Base-by-base conservation (phyloP, 2,113 vertebrate genomes). In the Sakesphorus luctuosus region DNA sequence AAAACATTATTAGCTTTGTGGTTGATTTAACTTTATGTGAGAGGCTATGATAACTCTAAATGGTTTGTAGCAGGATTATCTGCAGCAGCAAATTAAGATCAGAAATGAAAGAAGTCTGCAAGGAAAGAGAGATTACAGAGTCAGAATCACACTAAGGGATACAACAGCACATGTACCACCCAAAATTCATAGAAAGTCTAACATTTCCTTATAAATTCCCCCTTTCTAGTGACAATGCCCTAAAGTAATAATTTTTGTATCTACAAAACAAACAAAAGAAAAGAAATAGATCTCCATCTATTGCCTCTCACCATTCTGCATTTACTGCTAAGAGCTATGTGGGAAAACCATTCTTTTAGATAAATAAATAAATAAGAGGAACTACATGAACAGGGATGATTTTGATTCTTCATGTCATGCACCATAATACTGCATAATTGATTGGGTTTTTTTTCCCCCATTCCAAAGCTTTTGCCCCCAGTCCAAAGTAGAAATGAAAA, bases 1-100 rank as follows among this genome's bases (percentile, higher is more conserved):
- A 93, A 87, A 55, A 38, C 46, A 65, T 44, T 38, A 50, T 43
- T 74, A 84, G 75, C 72, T 96, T 93, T 93, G 78, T 77, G 59
- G 43, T 6, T 81, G 61, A n/a, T 40, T 31, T 13, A 38, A 53
- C 24, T 87, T 80, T 77, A 74, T 50, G 36, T 7, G 2, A 86
- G 47, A 88, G 71, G 26, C 52, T 74, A 56, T 23, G 53, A 90
- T 75, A 88, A 53, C 20, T 58, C 28, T 73, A 88, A 94, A 65
- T 69, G 67, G 69, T 90, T 93, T 82, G 73, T 6, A 73, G 75
- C 40, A 85, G 49, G 93, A 71, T 81, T 87, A 75, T 82, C 89
- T 95, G 77, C 61, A 78, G 38, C 10, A 20, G 63, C 46, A 82
- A 82, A 82, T 73, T 44, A 72, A 94, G 81, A 85, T 33, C 43